Percentiles rank a stretch among this genome's conserved stretches.
phyloP scores from a whole-genome alignment of 2,888 invertebrate species.

The Phanerotoma sp. region DNA sequence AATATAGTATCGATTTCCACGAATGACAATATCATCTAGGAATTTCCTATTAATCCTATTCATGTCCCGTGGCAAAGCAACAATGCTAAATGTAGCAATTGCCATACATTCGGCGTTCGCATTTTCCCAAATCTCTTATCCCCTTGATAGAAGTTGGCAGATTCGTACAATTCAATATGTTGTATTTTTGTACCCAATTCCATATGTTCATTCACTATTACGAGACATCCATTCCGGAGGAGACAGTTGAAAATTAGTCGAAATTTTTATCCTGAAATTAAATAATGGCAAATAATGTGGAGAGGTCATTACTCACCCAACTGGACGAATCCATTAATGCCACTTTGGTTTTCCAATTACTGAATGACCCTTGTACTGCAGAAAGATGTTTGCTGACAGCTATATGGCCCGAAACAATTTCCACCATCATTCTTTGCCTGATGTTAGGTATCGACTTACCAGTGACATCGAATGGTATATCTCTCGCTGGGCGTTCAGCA shows the following conservation, averaged over 20 bases:
- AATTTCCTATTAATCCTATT: not conserved
- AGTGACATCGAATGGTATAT: not conserved
- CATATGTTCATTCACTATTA: too few species aligned
- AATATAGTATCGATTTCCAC: not conserved
- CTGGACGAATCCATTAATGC: too few species aligned
- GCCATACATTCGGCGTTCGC: not conserved
- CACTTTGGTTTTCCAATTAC: too few species aligned
- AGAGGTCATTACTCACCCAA: too few species aligned
- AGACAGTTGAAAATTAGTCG: too few species aligned
- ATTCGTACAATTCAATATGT: not conserved
- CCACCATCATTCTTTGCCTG: slow-evolving; percentile 1
- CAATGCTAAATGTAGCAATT: not conserved
- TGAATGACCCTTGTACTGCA: too few species aligned
- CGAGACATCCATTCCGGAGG: too few species aligned
- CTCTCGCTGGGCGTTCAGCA: not conserved
- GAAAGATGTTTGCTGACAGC: too few species aligned
- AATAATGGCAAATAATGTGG: too few species aligned
- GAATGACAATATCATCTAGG: not conserved
- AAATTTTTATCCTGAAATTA: not conserved
- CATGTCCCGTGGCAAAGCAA: not conserved
- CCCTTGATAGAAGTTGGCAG: not conserved
- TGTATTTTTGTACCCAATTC: too few species aligned
- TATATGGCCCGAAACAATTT: not conserved
- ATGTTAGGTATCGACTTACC: not conserved
- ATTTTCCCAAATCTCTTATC: not conserved